Conservation (phyloP, 2,113 vertebrate species). For the Ctenodactylus gundi region DNA sequence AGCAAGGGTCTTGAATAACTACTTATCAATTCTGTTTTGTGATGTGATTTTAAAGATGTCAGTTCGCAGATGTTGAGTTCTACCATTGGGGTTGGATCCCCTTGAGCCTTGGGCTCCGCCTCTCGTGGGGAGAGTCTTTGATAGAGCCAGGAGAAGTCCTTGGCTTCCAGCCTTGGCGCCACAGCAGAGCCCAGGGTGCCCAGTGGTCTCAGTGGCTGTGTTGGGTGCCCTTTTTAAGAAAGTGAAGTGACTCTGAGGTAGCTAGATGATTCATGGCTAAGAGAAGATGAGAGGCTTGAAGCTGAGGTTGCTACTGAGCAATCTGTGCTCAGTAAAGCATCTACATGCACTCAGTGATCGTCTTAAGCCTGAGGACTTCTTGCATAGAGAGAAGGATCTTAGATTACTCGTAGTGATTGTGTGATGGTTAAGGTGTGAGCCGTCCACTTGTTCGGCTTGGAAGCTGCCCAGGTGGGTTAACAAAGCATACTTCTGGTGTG, state of each 20-base stretch:
- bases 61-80: neutral
- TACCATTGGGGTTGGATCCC: neutral
- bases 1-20: neutral
- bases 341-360: neutral
- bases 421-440: neutral
- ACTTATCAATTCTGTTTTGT: neutral
- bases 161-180: neutral
- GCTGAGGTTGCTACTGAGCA: neutral
- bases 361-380: neutral
- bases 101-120: neutral
- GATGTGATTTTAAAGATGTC: neutral
- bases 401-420: neutral
- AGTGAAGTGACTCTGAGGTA: neutral
- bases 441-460: neutral
- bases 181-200: neutral
- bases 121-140: neutral
- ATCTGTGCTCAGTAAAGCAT: neutral
- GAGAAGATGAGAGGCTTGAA: neutral
- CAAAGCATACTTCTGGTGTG: neutral
- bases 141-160: neutral
- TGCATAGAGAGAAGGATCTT: neutral
- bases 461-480: neutral
- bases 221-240: no score
- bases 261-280: neutral
- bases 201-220: no score